phyloP scores from a whole-genome alignment of 2,888 invertebrate genomes.

The Brenthis ino region DNA sequence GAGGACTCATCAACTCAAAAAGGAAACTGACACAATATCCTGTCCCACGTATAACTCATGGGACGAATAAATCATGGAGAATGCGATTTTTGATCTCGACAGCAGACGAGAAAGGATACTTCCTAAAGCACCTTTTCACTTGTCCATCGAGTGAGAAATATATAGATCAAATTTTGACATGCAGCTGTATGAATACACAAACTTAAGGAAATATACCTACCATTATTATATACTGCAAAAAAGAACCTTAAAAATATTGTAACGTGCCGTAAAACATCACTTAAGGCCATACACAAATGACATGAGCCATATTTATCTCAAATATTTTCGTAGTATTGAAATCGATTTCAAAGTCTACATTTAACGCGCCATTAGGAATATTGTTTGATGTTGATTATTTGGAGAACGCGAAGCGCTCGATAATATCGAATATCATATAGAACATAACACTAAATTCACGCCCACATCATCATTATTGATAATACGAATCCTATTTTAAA shows the following conservation, averaged over 20 bases:
- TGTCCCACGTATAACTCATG: not conserved
- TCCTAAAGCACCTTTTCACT: conserved; percentile 33
- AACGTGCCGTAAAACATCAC: too few species aligned
- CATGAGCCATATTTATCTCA: too few species aligned
- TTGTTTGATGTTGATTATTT: conserved; percentile 6
- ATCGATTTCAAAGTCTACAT: not conserved
- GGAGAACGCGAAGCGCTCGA: not conserved
- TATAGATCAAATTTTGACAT: conserved; percentile 38
- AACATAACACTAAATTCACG: not conserved
- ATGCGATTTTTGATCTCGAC: conserved; percentile 17
- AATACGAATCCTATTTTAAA: not conserved
- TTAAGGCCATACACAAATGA: too few species aligned
- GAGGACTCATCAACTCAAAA: not conserved
- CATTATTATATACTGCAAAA: not conserved
- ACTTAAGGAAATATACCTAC: conserved; percentile 4
- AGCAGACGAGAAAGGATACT: conserved; percentile 2
- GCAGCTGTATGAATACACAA: conserved; percentile 41
- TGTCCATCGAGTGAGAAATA: conserved; percentile 39
- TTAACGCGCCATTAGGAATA: conserved; percentile 1
- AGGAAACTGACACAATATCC: conserved; percentile 11
- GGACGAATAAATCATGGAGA: conserved; percentile 9
- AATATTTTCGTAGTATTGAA: too few species aligned
- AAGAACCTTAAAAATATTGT: too few species aligned
- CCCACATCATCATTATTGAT: conserved; percentile 14
- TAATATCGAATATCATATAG: conserved; percentile 2